phyloP scores from a whole-genome alignment of 2,113 vertebrate genomes.

The Scytalopus superciliaris region DNA sequence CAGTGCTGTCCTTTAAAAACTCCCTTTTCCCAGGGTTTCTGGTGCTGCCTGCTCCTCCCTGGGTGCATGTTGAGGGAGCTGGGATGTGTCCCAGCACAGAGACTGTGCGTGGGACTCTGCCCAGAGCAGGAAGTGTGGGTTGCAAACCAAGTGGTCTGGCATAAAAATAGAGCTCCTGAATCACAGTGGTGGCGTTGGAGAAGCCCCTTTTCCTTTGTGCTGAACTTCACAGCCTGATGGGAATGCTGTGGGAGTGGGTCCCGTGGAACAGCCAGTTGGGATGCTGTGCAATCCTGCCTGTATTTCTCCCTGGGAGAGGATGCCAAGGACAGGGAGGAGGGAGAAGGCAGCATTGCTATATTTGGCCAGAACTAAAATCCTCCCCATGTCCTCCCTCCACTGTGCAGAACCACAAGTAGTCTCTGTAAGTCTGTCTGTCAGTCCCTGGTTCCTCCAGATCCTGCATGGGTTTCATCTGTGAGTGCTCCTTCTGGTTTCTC shows the following conservation, averaged over 20 bases:
- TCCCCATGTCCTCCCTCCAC: constrained; percentile 67
- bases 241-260: background rate
- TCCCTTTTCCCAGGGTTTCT: background rate
- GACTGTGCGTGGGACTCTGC: background rate
- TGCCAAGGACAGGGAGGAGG: constrained; percentile 25
- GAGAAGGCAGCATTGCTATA: constrained; percentile 40
- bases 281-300: background rate
- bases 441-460: constrained; percentile 79
- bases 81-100: background rate
- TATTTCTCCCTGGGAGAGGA: background rate
- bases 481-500: background rate
- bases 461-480: constrained; percentile 21
- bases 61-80: background rate
- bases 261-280: background rate
- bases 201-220: background rate
- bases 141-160: background rate
- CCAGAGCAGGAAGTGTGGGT: background rate
- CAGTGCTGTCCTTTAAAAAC: background rate
- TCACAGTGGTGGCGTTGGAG: background rate
- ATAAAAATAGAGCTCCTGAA: background rate
- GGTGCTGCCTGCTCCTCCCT: background rate
- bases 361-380: constrained; percentile 44
- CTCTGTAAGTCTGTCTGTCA: constrained; percentile 78
- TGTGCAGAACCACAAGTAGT: constrained; percentile 72
- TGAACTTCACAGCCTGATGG: background rate